Conservation (phyloP, 2,888 invertebrate species). For the Caenorhabditis zanzibari region DNA sequence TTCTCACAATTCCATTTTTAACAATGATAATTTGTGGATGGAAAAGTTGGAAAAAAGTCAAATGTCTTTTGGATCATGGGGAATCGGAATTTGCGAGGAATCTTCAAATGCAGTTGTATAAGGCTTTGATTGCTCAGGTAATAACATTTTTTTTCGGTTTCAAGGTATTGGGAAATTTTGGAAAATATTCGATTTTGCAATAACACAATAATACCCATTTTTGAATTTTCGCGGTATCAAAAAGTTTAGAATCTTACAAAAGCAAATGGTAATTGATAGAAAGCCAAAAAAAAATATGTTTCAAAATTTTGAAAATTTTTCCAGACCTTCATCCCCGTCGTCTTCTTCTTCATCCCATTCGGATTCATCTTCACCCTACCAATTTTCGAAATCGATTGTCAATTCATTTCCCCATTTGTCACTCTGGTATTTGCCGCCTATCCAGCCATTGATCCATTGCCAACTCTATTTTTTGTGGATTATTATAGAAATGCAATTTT, state of each 20-base stretch:
- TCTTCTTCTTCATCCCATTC: slow-evolving; percentile 37
- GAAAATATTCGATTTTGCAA: no score
- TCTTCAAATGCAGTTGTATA: slow-evolving; percentile 55
- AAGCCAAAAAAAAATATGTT: neutral
- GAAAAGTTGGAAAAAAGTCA: slow-evolving; percentile 31
- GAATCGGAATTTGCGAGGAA: slow-evolving; percentile 41
- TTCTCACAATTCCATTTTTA: slow-evolving; percentile 24
- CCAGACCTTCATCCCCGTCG: slow-evolving; percentile 23
- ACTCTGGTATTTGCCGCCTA: slow-evolving; percentile 37
- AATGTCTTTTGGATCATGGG: slow-evolving; percentile 30
- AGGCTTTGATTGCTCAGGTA: slow-evolving; percentile 56
- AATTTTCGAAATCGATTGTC: slow-evolving; percentile 13
- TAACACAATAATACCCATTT: no score
- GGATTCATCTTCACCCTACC: slow-evolving; percentile 27
- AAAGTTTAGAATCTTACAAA: no score
- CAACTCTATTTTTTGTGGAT: slow-evolving; percentile 34
- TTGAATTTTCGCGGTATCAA: no score
- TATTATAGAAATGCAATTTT: slow-evolving; percentile 32
- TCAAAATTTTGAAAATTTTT: neutral
- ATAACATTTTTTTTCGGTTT: neutral
- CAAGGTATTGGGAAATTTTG: neutral
- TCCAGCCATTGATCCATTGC: slow-evolving; percentile 44
- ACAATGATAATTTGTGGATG: slow-evolving; percentile 30
- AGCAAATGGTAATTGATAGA: neutral
- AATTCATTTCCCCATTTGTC: slow-evolving; percentile 2